phyloP scores from a whole-genome alignment of 2,113 vertebrate genomes.

The Silurus glanis region DNA sequence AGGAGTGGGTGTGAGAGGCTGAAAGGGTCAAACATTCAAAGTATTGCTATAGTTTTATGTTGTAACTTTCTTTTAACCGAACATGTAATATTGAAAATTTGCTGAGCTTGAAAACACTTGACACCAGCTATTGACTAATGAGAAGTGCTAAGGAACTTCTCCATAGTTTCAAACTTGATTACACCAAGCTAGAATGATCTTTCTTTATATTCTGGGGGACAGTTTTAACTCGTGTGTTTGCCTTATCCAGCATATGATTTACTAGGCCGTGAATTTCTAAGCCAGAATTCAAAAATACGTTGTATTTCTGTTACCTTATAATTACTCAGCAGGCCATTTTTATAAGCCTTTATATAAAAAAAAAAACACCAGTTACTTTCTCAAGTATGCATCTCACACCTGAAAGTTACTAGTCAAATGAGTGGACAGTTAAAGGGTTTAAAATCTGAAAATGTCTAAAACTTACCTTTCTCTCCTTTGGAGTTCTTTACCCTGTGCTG shows the following conservation, averaged over 20 bases:
- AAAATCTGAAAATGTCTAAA: background rate
- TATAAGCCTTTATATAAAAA: background rate
- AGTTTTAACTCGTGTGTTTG: background rate
- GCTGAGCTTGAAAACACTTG: background rate
- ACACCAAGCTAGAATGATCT: background rate
- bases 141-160: background rate
- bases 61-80: background rate
- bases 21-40: background rate
- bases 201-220: background rate
- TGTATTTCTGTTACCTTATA: background rate
- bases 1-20: background rate
- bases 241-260: background rate
- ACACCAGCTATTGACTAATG: background rate
- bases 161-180: background rate
- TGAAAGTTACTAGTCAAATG: background rate
- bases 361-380: background rate
- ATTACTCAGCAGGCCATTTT: background rate
- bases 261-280: too few species aligned
- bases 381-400: background rate
- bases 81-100: background rate
- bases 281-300: background rate
- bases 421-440: conserved; percentile 40
- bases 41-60: background rate
- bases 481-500: conserved; percentile 19
- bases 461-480: conserved; percentile 33